Percentiles rank a stretch among this genome's conserved stretches.
These are phyloP conservation scores for Actinernus sp. DNA, from an alignment of 92 coral and sea anemone genomes.

Conservation along the genomic window DNA sequence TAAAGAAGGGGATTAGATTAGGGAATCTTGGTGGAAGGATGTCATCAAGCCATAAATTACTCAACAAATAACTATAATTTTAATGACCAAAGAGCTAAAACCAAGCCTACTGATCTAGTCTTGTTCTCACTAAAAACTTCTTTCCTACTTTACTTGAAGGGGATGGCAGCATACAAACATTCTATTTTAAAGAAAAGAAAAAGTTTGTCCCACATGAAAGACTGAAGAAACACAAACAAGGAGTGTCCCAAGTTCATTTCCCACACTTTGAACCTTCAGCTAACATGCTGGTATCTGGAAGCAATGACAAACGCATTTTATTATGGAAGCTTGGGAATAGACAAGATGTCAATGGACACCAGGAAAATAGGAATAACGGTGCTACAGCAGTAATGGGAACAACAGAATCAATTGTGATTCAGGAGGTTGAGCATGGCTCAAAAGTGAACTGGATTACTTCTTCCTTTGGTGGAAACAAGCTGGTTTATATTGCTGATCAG, in stretches of 20 bases:
- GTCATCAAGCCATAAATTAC: too few species aligned
- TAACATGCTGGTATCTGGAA: conserved; percentile 73
- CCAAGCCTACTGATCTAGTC: too few species aligned
- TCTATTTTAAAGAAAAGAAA: conserved; percentile 91
- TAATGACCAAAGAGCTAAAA: too few species aligned
- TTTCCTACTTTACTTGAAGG: conserved; percentile 64
- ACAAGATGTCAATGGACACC: conserved; percentile 12
- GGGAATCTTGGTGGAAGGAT: too few species aligned
- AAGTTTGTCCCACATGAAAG: conserved; percentile 50
- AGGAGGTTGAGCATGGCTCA: conserved; percentile 68
- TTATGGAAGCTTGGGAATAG: conserved; percentile 63
- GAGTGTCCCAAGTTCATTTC: conserved; percentile 89
- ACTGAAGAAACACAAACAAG: conserved; percentile 71
- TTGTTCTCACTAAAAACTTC: background rate
- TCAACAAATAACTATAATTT: too few species aligned
- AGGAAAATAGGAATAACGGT: conserved; percentile 3
- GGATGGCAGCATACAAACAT: conserved; percentile 82
- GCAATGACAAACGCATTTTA: conserved; percentile 86
- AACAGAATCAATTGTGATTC: background rate
- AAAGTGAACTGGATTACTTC: conserved; percentile 92
- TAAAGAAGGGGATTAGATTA: too few species aligned
- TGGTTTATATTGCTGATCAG: conserved; percentile 84
- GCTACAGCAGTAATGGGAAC: background rate
- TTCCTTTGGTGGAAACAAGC: conserved; percentile 31
- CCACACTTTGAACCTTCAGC: conserved; percentile 47